Conservation (phyloP, 64 coral and sea anemone species). For the Acropora tenuis region DNA sequence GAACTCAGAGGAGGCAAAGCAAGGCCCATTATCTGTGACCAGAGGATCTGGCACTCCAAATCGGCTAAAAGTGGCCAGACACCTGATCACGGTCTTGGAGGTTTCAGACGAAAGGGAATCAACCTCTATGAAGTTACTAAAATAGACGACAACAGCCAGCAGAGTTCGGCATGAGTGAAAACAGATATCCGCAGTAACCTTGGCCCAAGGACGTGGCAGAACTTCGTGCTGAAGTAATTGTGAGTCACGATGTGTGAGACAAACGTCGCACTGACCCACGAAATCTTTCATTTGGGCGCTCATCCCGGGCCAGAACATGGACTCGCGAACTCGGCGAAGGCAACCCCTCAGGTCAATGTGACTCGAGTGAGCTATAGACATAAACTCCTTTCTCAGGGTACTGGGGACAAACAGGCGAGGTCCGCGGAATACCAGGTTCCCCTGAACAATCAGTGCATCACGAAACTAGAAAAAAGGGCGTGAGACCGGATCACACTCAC, state of each 20-base stretch:
- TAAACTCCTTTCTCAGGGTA: no score
- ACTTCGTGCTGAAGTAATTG: conserved; percentile 41
- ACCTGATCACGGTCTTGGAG: background rate
- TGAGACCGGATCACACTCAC: no score
- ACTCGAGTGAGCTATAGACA: no score
- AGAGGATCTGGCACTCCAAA: background rate
- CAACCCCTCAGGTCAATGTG: no score
- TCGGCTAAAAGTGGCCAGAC: conserved; percentile 4
- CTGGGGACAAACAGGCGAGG: no score
- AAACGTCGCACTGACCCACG: conserved; percentile 16
- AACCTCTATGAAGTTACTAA: background rate
- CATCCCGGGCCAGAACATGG: conserved; percentile 43
- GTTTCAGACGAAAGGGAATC: background rate
- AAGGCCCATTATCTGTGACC: no score
- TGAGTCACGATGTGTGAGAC: conserved; percentile 8
- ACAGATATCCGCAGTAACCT: conserved; percentile 34
- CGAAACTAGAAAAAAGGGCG: no score
- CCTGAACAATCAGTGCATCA: no score
- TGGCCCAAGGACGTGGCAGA: conserved; percentile 26
- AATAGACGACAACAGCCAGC: background rate
- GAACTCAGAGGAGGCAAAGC: background rate
- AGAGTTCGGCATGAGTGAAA: background rate
- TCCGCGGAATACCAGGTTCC: no score
- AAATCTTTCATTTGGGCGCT: conserved; percentile 25
- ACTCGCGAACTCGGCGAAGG: background rate